Evolutionary conservation across 2,113 vertebrate species (phyloP), one percentile per base, ranked within the genome.

Genomic region (Nicator chloris): DNA sequence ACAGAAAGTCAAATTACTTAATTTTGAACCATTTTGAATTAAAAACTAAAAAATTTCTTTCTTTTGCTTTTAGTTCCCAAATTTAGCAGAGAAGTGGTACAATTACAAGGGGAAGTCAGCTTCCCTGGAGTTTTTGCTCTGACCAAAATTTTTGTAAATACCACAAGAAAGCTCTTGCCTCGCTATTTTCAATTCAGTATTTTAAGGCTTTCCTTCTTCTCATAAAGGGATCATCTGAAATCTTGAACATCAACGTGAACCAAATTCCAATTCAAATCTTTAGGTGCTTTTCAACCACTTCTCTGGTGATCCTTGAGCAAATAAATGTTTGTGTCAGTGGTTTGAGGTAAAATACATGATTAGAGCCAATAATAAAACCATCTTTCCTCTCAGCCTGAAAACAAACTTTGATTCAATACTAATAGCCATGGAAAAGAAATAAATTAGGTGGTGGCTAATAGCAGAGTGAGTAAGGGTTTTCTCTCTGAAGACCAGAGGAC

Each of bases 371-470:
- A 61, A 15, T 89, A 93, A 95, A 94, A 79, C 78, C 84, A 79
- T 68, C 49, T 72, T 89, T 95, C 73, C 68, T 90, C 76, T 82
- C n/a, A 92, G 69, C 76, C 79, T 93, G 42, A 75, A 65, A 85
- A 94, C 51, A 95, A 86, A 64, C n/a, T 79, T 64, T 72, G 30
- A 84, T 93, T 95, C 70, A 89, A 24, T 47, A 87, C 18, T 72
- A 87, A 60, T 5, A 56, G 28, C 19, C 45, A 72, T 23, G 45
- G 44, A 88, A 88, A 86, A 92, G 5, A 90, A 90, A 92, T 45
- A 80, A 94, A 86, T 78, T 69, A 64, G n/a, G 60, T 68, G 63
- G 65, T 65, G 53, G 70, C 31, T 92, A 89, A 84, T 8, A 84
- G 40, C 61, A 76, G 54, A 87, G 44, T 45, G 57, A 93, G 78